Evolutionary conservation across 2,888 invertebrate species (phyloP).

Genomic region (Augiades crinisus): DNA sequence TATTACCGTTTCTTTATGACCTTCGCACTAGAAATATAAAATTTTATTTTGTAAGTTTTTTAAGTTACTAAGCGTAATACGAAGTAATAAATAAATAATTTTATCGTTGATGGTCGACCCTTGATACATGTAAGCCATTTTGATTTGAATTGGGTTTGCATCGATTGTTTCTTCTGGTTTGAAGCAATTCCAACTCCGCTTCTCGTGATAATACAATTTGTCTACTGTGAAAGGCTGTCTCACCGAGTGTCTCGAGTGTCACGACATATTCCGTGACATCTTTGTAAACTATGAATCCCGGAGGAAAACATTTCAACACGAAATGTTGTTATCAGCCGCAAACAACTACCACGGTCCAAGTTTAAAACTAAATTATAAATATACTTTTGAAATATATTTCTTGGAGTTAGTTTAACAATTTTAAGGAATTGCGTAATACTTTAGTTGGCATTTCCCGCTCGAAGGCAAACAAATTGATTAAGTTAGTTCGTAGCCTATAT

Average conservation of each 20-base stretch:
- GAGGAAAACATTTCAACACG: constrained; percentile 2
- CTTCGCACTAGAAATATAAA: too few species aligned
- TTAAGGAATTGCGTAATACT: background rate
- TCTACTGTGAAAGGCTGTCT: background rate
- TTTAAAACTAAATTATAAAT: background rate
- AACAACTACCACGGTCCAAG: background rate
- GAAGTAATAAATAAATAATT: background rate
- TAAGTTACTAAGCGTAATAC: too few species aligned
- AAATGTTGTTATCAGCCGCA: background rate
- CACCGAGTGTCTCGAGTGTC: background rate
- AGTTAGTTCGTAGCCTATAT: background rate
- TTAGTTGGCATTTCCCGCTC: background rate
- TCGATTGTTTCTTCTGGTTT: background rate
- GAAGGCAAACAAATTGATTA: constrained; percentile 1
- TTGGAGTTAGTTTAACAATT: background rate
- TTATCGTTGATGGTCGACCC: background rate
- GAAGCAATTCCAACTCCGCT: background rate
- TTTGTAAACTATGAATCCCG: constrained; percentile 9
- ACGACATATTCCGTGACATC: background rate
- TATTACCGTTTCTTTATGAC: too few species aligned
- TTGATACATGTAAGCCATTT: background rate
- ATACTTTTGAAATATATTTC: background rate
- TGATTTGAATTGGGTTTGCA: too few species aligned
- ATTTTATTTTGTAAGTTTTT: too few species aligned
- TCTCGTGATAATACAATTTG: constrained; percentile 6